Evolutionary conservation across 1,140 invertebrate genomes (phyloP).

Genomic region (Papilio dardanus): DNA sequence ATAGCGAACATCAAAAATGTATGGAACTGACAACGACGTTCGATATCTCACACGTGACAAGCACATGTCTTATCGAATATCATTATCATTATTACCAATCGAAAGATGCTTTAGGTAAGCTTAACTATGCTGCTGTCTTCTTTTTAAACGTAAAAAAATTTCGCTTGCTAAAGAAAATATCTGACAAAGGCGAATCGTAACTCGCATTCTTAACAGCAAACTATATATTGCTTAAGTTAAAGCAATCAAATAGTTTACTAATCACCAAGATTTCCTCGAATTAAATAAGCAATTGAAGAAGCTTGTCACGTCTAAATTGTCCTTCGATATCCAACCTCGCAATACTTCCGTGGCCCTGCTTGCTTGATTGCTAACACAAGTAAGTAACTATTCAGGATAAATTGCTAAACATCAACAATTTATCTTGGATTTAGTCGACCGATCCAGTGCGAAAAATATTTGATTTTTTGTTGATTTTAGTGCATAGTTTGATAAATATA

Average conservation of each 20-base stretch:
- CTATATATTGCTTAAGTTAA: not conserved
- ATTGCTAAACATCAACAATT: not conserved
- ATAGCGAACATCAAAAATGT: no score
- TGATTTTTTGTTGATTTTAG: no score
- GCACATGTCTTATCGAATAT: no score
- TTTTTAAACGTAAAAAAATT: no score
- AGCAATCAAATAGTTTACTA: not conserved
- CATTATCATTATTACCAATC: no score
- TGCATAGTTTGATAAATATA: no score
- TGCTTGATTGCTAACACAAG: not conserved
- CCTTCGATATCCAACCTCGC: slow-evolving; percentile 15
- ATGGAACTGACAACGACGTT: no score
- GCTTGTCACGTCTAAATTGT: slow-evolving; percentile 6
- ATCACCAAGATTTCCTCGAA: not conserved
- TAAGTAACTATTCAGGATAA: not conserved
- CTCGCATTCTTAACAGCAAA: not conserved
- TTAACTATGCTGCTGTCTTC: no score
- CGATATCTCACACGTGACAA: no score
- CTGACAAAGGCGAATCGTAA: not conserved
- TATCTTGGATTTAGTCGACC: not conserved
- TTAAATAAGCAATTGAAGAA: not conserved
- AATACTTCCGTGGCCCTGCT: slow-evolving; percentile 13
- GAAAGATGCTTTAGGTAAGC: no score
- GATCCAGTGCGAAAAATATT: no score
- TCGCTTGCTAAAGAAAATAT: not conserved